These are phyloP conservation scores for Phenganax marumi DNA, from an alignment of 92 coral and sea anemone genomes.

Conservation along the genomic window DNA sequence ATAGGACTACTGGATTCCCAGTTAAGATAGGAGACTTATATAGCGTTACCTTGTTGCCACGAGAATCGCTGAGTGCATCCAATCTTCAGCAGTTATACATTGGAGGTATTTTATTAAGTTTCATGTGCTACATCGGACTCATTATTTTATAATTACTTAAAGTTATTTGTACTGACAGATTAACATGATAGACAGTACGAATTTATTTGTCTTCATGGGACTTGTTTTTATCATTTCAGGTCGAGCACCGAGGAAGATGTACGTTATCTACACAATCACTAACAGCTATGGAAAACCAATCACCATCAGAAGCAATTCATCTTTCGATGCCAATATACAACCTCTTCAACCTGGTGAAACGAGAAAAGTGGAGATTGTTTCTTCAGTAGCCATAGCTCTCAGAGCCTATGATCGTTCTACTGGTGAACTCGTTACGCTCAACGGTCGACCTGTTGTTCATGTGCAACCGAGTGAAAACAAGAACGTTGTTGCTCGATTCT, in stretches of 20 bases:
- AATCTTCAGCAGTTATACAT: background rate
- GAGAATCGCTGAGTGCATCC: background rate
- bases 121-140: no score
- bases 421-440: background rate
- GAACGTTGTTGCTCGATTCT: background rate
- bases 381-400: background rate
- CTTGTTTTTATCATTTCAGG: background rate
- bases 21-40: background rate
- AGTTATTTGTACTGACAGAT: no score
- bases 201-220: background rate
- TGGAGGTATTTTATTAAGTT: slow-evolving; percentile 3
- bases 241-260: background rate
- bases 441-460: background rate
- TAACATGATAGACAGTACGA: background rate
- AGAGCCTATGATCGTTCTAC: background rate
- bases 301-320: background rate
- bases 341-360: background rate
- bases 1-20: slow-evolving; percentile 6
- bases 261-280: background rate
- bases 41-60: background rate
- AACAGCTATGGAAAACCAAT: background rate
- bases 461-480: background rate
- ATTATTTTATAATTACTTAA: no score
- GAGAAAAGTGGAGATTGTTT: background rate
- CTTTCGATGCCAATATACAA: background rate